These are phyloP conservation scores for Lycaena phlaeas DNA, from an alignment of 2,888 invertebrate species.

Conservation along the genomic window DNA sequence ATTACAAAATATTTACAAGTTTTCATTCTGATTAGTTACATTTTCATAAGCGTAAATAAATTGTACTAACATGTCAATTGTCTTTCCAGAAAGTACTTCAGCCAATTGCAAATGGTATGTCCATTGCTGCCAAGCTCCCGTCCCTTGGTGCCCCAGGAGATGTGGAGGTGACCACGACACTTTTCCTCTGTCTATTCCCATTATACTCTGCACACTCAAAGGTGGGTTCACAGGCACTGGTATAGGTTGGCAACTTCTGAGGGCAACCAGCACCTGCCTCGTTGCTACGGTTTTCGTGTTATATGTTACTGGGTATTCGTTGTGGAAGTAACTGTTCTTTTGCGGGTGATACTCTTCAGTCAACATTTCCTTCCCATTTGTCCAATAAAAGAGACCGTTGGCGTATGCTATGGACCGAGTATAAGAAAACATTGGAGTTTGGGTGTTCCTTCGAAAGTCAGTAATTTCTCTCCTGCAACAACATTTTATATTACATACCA, in stretches of 20 bases:
- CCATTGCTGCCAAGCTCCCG: slow-evolving; percentile 81
- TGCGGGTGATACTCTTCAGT: slow-evolving; percentile 84
- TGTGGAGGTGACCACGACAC: slow-evolving; percentile 89
- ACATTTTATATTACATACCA: neutral
- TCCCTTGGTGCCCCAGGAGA: slow-evolving; percentile 81
- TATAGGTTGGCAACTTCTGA: slow-evolving; percentile 82
- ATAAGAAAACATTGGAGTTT: slow-evolving; percentile 80
- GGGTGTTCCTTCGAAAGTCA: slow-evolving; percentile 82
- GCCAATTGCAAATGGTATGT: slow-evolving; percentile 82
- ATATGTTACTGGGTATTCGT: slow-evolving; percentile 75
- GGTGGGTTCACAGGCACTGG: slow-evolving; percentile 87
- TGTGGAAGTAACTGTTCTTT: slow-evolving; percentile 83
- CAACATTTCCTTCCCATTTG: slow-evolving; percentile 82
- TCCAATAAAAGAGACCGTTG: slow-evolving; percentile 89
- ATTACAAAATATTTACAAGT: too few relatives aligned
- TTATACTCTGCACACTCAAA: slow-evolving; percentile 83
- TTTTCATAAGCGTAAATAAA: slow-evolving; percentile 3
- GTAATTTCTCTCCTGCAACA: slow-evolving; percentile 75
- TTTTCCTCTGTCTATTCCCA: slow-evolving; percentile 82
- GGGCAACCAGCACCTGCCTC: slow-evolving; percentile 64
- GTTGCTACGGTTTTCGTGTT: slow-evolving; percentile 49
- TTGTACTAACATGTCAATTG: slow-evolving; percentile 43
- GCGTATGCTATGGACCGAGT: slow-evolving; percentile 84
- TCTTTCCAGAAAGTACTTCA: slow-evolving; percentile 49
- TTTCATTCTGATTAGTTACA: too few relatives aligned